A percentile compares a stretch with the other conserved stretches of the same genome.
Conservation (phyloP, 2,113 vertebrate genomes). For the Stegostoma tigrinum region DNA sequence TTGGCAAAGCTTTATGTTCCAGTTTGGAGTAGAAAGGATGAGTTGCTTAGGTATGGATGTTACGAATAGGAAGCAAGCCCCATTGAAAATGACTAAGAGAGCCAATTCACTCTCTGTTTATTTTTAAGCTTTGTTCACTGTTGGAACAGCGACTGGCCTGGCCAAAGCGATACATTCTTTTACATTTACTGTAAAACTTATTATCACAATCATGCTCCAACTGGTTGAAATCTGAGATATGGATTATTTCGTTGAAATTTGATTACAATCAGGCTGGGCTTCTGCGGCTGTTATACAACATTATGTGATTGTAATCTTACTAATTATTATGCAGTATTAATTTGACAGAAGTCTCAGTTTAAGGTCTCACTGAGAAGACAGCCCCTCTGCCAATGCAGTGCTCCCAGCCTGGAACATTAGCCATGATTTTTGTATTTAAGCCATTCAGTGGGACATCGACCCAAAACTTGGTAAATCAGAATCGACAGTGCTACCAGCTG, state of each 20-base stretch:
- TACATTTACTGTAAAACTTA: conserved; percentile 2
- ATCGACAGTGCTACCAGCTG: not conserved
- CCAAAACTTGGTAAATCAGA: no score
- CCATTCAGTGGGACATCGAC: not conserved
- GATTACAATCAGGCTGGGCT: not conserved
- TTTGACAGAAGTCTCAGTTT: not conserved
- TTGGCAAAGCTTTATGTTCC: not conserved
- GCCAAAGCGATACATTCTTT: not conserved
- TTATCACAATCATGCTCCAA: not conserved
- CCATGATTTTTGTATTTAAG: not conserved
- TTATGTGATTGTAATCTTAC: not conserved
- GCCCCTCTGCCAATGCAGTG: not conserved
- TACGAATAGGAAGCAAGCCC: not conserved
- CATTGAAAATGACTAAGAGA: not conserved
- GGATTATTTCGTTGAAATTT: not conserved
- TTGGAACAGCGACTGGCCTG: not conserved
- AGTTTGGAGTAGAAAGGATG: not conserved
- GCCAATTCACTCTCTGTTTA: not conserved
- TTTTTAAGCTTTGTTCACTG: not conserved
- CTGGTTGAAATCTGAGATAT: not conserved
- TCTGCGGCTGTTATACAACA: not conserved
- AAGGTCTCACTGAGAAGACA: not conserved
- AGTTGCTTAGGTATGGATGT: not conserved
- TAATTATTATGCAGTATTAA: not conserved
- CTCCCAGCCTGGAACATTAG: not conserved